Conservation (phyloP, 2,797 vertebrate species). For the Orientallactaga sibirica region DNA sequence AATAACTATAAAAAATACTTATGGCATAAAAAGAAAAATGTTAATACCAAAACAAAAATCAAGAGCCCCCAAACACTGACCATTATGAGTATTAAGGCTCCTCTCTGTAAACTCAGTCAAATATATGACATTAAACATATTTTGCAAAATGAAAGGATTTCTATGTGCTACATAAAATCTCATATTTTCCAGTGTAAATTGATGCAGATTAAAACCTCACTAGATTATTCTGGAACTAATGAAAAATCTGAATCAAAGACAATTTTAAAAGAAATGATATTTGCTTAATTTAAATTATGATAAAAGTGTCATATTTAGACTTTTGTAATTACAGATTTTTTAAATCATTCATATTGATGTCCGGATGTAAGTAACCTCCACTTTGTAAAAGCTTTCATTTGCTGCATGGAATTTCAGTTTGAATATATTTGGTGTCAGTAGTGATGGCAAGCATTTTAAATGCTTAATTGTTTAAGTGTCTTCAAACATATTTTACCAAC, state of each 20-base stretch:
- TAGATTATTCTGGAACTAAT: constrained; percentile 17
- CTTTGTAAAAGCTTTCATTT: neutral
- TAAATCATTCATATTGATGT: neutral
- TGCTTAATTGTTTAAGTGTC: constrained; percentile 11
- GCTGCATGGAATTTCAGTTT: neutral
- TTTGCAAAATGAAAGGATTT: constrained; percentile 33
- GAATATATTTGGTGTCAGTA: constrained; percentile 2
- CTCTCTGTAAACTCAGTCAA: neutral
- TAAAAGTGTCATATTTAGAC: constrained; percentile 54
- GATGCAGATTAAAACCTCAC: neutral
- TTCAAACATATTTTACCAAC: neutral
- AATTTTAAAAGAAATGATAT: constrained; percentile 20
- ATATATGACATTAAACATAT: neutral
- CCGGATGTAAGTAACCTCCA: neutral
- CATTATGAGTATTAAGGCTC: neutral
- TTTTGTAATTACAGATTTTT: neutral
- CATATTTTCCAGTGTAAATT: neutral
- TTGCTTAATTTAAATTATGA: constrained; percentile 60
- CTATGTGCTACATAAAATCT: neutral
- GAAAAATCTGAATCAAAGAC: constrained; percentile 43
- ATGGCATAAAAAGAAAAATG: neutral
- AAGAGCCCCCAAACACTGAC: neutral
- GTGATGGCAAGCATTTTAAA: constrained; percentile 36
- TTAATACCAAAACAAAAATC: constrained; percentile 42
- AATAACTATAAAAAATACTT: constrained; percentile 54